Base-by-base conservation (phyloP, 2,797 vertebrate genomes). In the Emys orbicularis region DNA sequence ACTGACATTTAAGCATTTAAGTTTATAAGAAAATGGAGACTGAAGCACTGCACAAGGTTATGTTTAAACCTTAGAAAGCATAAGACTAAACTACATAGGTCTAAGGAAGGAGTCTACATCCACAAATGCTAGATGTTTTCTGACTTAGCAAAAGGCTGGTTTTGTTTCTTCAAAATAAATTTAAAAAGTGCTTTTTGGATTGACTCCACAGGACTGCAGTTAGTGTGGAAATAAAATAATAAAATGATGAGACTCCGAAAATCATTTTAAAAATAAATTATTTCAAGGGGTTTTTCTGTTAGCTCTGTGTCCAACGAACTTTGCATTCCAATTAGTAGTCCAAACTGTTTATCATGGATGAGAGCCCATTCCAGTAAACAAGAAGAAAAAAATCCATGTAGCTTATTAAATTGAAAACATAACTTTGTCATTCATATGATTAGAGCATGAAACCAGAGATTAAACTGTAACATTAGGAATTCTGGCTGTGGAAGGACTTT, bases 381-480 rank as follows among this genome's bases (percentile, higher is more conserved):
- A 83, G 29, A 83, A 92, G 41, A 11, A 79, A 9, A 94, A 90
- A 92, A 82, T 7, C 29, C 59, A 8, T 2, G 76, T 77, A 84
- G 77, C 83, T 76, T 23, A 68, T 68, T 85, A 72, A 83, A 53
- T 16, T 90, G 50, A 37, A 85, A 96, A 61, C 68, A 89, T 85
- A 31, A 1, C 53, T 8, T 95, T 79, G 34, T 90, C 37, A 65
- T 96, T 94, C 49, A 2, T 91, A 95, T 91, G 68, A 81, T 89
- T 83, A 74, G 96, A 84, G 68, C 82, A 34, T 90, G 80, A 92
- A 96, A 88, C 57, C 50, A 9, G 65, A 92, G 79, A 57, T 93
- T 84, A 88, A 93, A 76, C 94, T 94, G 41, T 53, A 84, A 44
- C 12, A 25, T 93, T 65, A 56, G n/a, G 83, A 92, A 53, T 68